Base-by-base conservation (phyloP, 2,888 invertebrate genomes). In the Stenolophus ochropezus region DNA sequence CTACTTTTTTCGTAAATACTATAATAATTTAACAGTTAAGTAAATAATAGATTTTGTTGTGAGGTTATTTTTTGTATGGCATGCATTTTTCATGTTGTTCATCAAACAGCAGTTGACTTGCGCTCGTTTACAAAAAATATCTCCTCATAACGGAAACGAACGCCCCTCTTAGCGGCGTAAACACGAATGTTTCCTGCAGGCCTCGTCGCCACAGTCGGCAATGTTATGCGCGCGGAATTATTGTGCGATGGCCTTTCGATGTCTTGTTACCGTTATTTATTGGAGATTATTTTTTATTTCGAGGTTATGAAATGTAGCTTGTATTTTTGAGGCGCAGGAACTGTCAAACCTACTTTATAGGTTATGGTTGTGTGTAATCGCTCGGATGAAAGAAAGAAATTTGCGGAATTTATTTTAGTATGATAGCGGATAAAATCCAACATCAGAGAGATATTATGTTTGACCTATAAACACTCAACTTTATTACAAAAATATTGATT, bases 11-110 rank as follows among this genome's bases (percentile, higher is more conserved):
- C 11, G 6, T 1, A 42, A 42, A 11, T 42, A 42, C 33, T 6
- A 3, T 11, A 1, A 42, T 42, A 42, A 42, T n/a, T 11, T 42
- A 42, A 42, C 33, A 8, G 33, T n/a, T 8, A 8, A 11, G 1
- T 42, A 42, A 5, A 18, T 42, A 42, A 11, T 42, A n/a, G n/a
- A n/a, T 42, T 42, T 42, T 42, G 8, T 42, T 42, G 33, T 42
- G 33, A 11, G 5, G 4, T 3, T 27, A 27, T 27, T 18, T 18
- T 16, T 5, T n/a, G 33, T 16, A 53, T 53, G 53, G 23, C 53
- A 75, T 75, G 53, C 76, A 76, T 76, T 76, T 76, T 76, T 76
- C 76, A 76, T 76, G 76, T n/a, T 58, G 23, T 58, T 42, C 33
- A 21, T 76, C 58, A 76, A 76, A 76, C 11, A 53, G 14, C 58